phyloP scores from a whole-genome alignment of 2,888 invertebrate species.

The Scaptomyza tumidula region DNA sequence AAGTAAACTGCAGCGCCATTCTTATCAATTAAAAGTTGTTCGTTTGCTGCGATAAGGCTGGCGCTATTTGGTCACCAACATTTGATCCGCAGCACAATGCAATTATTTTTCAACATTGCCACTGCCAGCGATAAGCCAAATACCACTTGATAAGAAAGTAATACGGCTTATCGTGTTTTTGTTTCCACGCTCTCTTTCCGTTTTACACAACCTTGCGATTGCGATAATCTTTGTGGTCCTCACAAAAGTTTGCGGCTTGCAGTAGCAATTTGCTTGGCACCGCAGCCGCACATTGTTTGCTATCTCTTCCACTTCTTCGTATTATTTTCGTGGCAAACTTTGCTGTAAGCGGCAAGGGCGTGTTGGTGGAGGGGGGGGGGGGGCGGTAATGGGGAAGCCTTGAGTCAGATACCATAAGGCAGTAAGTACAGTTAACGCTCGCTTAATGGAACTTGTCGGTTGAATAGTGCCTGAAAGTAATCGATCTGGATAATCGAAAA shows the following conservation, averaged over 20 bases:
- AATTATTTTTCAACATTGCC: slow-evolving; percentile 51
- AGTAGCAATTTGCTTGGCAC: slow-evolving; percentile 66
- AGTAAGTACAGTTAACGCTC: neutral
- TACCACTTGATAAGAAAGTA: slow-evolving; percentile 36
- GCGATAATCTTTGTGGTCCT: slow-evolving; percentile 64
- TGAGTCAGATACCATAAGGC: slow-evolving; percentile 17
- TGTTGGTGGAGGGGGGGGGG: neutral
- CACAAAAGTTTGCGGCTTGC: slow-evolving; percentile 62
- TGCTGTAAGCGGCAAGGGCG: slow-evolving; percentile 10
- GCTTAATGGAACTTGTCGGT: too few species aligned
- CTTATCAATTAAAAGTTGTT: slow-evolving; percentile 15
- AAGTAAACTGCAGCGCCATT: slow-evolving; percentile 1
- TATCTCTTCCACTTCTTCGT: slow-evolving; percentile 56
- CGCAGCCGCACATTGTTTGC: slow-evolving; percentile 67
- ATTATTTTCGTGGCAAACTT: slow-evolving; percentile 43
- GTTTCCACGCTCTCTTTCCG: slow-evolving; percentile 1
- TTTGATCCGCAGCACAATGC: slow-evolving; percentile 28
- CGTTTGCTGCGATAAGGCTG: slow-evolving; percentile 21
- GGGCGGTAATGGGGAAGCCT: too few species aligned
- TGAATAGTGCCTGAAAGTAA: too few species aligned
- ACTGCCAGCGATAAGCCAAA: slow-evolving; percentile 47
- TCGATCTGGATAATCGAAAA: neutral
- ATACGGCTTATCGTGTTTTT: slow-evolving; percentile 29
- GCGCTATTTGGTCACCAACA: slow-evolving; percentile 5
- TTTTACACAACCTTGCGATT: slow-evolving; percentile 20